Evolutionary conservation across 1,140 invertebrate species (phyloP).

Genomic region (Drosophila seguyi): DNA sequence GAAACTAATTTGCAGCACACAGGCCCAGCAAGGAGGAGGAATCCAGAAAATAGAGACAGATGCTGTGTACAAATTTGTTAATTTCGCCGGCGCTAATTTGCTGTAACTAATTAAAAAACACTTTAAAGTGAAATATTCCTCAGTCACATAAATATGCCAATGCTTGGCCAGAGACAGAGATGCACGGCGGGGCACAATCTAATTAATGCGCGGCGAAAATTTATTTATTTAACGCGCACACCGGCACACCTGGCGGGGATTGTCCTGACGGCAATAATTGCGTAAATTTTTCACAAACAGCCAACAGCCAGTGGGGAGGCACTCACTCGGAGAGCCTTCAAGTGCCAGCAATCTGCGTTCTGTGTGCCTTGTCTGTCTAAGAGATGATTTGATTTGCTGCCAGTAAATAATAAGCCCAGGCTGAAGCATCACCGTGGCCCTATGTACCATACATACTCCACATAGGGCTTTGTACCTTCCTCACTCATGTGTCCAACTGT

Average conservation of each 20-base stretch:
- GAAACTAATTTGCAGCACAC: constrained; percentile 64
- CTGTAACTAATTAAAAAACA: constrained; percentile 79
- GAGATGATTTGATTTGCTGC: constrained; percentile 72
- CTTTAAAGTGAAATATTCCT: constrained; percentile 65
- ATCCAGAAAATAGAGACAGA: constrained; percentile 5
- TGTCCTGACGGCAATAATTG: constrained; percentile 62
- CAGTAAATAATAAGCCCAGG: constrained; percentile 44
- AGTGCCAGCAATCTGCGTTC: constrained; percentile 64
- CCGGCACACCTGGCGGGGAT: constrained; percentile 21
- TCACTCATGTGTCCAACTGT: constrained; percentile 49
- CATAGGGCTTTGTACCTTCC: constrained; percentile 17
- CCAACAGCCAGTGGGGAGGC: constrained; percentile 47
- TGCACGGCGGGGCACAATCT: constrained; percentile 43
- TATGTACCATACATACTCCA: background rate
- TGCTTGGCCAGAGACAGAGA: constrained; percentile 12
- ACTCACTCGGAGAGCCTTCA: constrained; percentile 20
- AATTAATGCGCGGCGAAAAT: constrained; percentile 66
- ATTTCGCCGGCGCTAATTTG: constrained; percentile 60
- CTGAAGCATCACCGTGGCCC: background rate
- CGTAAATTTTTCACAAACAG: constrained; percentile 73
- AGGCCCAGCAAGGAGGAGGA: background rate
- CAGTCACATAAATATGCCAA: constrained; percentile 50
- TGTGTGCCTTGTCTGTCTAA: constrained; percentile 29
- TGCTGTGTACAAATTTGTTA: constrained; percentile 51
- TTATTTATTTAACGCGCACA: constrained; percentile 57